Percentiles rank a stretch among this genome's conserved stretches.
Conservation (phyloP, 2,113 vertebrate species). For the Pteronura brasiliensis region DNA sequence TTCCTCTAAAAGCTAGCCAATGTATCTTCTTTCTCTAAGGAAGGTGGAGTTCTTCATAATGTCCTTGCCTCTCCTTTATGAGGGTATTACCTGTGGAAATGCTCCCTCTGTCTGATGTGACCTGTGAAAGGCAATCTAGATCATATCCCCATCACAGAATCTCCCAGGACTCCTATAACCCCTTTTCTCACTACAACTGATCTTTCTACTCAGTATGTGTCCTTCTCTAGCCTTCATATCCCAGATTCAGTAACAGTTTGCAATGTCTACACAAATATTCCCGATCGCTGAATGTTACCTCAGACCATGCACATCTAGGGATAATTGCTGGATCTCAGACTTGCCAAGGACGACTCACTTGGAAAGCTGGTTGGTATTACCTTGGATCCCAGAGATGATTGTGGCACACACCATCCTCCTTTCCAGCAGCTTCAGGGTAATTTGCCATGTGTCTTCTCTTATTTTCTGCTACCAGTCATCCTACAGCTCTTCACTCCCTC, state of each 20-base stretch:
- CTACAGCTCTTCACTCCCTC: background rate
- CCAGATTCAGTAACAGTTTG: background rate
- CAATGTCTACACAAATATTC: background rate
- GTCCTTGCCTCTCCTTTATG: background rate
- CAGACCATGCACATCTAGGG: background rate
- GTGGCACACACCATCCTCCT: background rate
- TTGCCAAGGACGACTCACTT: background rate
- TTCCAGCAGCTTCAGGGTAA: background rate
- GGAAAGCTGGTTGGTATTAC: background rate
- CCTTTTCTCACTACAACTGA: background rate
- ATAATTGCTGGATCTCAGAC: background rate
- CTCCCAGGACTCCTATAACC: background rate
- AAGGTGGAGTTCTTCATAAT: background rate
- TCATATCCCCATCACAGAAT: background rate
- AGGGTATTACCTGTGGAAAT: background rate
- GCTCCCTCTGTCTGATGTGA: background rate
- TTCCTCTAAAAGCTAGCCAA: background rate
- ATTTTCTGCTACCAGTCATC: background rate
- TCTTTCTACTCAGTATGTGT: background rate
- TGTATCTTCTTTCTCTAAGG: background rate
- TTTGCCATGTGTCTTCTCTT: background rate
- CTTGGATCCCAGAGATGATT: background rate
- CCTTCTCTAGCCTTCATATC: background rate
- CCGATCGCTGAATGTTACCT: background rate
- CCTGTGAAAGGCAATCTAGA: background rate